A percentile compares a stretch with the other conserved stretches of the same genome.
phyloP scores from a whole-genome alignment of 2,797 vertebrate species.

The Sandelia bainsii region DNA sequence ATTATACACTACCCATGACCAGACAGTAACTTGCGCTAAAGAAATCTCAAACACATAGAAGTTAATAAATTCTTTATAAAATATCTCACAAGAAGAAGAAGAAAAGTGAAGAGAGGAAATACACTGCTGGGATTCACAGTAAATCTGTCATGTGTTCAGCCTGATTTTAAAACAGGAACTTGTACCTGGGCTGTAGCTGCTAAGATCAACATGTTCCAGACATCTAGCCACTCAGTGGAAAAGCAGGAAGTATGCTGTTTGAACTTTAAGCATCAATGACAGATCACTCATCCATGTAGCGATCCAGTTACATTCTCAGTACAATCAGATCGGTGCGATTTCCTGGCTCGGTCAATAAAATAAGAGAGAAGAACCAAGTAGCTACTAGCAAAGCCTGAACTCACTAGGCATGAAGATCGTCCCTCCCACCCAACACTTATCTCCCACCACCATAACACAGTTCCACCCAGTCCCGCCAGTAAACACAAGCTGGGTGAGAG shows the following conservation, averaged over 20 bases:
- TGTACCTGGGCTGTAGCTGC: conserved; percentile 8
- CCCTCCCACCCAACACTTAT: conserved; percentile 58
- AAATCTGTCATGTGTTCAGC: conserved; percentile 17
- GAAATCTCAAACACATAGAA: not conserved
- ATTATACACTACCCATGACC: conserved; percentile 13
- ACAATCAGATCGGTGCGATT: conserved; percentile 37
- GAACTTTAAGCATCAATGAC: conserved; percentile 64
- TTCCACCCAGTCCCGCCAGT: conserved; percentile 63
- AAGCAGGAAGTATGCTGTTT: conserved; percentile 67
- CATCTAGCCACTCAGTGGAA: conserved; percentile 38
- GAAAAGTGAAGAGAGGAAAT: not conserved
- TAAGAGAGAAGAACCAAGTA: conserved; percentile 14
- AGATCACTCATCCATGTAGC: conserved; percentile 32
- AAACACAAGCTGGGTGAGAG: conserved; percentile 64
- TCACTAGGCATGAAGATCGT: not conserved
- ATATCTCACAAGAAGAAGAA: not conserved
- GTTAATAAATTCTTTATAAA: conserved; percentile 3
- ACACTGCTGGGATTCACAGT: conserved; percentile 3
- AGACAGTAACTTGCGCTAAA: conserved; percentile 5
- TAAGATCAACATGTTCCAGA: conserved; percentile 44
- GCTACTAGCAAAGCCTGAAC: conserved; percentile 13
- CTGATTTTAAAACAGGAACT: conserved; percentile 35
- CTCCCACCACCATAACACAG: conserved; percentile 53
- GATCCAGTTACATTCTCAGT: conserved; percentile 60
- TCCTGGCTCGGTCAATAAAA: conserved; percentile 39